A percentile compares a stretch with the other conserved stretches of the same genome.
Conservation (phyloP, 2,888 invertebrate species). For the Xestia sexstrigata region DNA sequence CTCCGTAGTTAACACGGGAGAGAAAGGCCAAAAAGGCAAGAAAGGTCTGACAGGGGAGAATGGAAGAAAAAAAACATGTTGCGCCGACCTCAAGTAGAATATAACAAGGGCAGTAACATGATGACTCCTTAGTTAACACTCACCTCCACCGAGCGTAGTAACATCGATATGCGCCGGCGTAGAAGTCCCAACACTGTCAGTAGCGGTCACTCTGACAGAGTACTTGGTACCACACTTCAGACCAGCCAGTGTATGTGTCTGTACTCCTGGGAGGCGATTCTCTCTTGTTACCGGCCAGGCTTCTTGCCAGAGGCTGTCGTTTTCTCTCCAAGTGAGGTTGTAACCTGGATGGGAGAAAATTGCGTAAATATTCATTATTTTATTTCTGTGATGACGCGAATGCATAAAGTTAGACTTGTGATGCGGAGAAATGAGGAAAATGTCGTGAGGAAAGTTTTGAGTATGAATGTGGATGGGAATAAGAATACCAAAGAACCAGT, state of each 20-base stretch:
- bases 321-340: slow-evolving; percentile 88
- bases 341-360: slow-evolving; percentile 79
- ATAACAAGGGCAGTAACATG: too few species aligned
- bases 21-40: too few species aligned
- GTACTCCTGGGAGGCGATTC: slow-evolving; percentile 89
- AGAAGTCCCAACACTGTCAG: slow-evolving; percentile 95
- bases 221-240: slow-evolving; percentile 96
- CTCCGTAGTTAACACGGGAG: too few species aligned
- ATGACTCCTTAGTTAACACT: slow-evolving; percentile 42
- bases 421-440: too few species aligned
- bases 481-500: too few species aligned
- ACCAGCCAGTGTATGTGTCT: slow-evolving; percentile 92
- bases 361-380: not conserved
- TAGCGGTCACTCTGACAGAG: slow-evolving; percentile 94
- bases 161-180: slow-evolving; percentile 91
- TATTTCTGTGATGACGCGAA: too few species aligned
- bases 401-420: too few species aligned
- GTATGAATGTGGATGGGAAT: too few species aligned
- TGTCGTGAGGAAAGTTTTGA: too few species aligned
- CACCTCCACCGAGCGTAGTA: slow-evolving; percentile 91
- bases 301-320: slow-evolving; percentile 89
- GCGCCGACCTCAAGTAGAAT: too few species aligned
- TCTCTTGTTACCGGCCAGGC: slow-evolving; percentile 91
- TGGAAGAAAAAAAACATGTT: too few species aligned
- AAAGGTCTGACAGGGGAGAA: too few species aligned